Conservation (phyloP, 2,797 vertebrate genomes). For the Allobates femoralis region DNA sequence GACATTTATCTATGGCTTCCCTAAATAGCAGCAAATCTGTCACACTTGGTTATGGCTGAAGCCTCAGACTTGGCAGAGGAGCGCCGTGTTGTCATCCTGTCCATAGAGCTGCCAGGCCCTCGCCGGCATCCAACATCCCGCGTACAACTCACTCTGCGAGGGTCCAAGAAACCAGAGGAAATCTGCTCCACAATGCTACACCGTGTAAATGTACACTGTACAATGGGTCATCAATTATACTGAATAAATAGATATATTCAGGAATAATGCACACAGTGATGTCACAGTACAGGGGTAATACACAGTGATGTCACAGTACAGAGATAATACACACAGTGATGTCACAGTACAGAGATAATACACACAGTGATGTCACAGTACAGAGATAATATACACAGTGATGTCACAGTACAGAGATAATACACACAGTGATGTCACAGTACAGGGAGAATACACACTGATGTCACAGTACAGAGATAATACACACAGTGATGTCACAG, state of each 20-base stretch:
- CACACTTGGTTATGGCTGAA: conserved; percentile 26
- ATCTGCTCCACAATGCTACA: background rate
- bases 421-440: no score
- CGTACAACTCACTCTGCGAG: background rate
- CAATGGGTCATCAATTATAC: background rate
- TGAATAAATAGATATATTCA: background rate
- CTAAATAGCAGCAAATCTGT: conserved; percentile 32
- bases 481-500: no score
- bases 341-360: no score
- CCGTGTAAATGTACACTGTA: background rate
- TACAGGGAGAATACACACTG: no score
- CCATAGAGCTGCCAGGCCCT: conserved; percentile 25
- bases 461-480: no score
- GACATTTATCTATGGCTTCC: conserved; percentile 36
- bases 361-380: no score
- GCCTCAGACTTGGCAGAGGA: conserved; percentile 24
- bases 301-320: no score
- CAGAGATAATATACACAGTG: no score
- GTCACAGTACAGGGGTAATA: no score
- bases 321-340: no score
- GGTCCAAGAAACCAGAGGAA: conserved; percentile 8
- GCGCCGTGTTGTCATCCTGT: background rate
- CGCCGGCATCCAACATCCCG: background rate
- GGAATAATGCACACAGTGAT: no score
- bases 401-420: no score